These are phyloP conservation scores for Heliconius cydno DNA, from an alignment of 2,888 invertebrate genomes.

Conservation along the genomic window DNA sequence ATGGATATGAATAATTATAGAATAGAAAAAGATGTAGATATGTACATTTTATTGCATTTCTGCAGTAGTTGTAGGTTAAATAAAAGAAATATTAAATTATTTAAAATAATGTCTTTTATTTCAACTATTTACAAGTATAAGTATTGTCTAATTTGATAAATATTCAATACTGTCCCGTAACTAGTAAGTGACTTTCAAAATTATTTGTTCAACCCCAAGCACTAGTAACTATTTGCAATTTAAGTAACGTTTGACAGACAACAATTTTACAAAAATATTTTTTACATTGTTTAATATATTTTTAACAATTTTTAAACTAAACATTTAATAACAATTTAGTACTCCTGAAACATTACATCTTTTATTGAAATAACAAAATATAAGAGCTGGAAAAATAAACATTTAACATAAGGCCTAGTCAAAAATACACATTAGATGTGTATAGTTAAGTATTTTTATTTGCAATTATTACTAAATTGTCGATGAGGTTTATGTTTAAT, in stretches of 20 bases:
- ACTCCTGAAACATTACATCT: too few relatives aligned
- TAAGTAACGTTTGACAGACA: neutral
- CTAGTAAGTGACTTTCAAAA: slow-evolving; percentile 30
- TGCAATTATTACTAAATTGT: neutral
- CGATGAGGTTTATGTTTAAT: neutral
- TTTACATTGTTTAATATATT: neutral
- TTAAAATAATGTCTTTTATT: slow-evolving; percentile 84
- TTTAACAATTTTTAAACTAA: too few relatives aligned
- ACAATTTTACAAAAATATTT: slow-evolving; percentile 1
- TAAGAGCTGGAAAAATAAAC: neutral
- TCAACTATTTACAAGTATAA: slow-evolving; percentile 64
- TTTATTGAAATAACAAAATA: neutral
- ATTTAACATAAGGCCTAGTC: neutral
- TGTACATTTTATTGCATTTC: slow-evolving; percentile 31
- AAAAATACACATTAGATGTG: too few relatives aligned
- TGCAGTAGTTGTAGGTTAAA: slow-evolving; percentile 50
- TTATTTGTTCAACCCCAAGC: slow-evolving; percentile 33
- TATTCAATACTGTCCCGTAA: slow-evolving; percentile 65
- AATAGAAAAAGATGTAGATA: slow-evolving; percentile 46
- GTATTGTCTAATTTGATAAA: slow-evolving; percentile 65
- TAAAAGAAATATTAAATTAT: slow-evolving; percentile 65
- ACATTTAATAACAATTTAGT: too few relatives aligned
- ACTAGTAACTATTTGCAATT: slow-evolving; percentile 44
- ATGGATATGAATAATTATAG: slow-evolving; percentile 86
- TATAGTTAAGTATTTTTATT: neutral